Evolutionary conservation across 1,140 invertebrate species (phyloP).

Genomic region (Marisa cornuarietis): DNA sequence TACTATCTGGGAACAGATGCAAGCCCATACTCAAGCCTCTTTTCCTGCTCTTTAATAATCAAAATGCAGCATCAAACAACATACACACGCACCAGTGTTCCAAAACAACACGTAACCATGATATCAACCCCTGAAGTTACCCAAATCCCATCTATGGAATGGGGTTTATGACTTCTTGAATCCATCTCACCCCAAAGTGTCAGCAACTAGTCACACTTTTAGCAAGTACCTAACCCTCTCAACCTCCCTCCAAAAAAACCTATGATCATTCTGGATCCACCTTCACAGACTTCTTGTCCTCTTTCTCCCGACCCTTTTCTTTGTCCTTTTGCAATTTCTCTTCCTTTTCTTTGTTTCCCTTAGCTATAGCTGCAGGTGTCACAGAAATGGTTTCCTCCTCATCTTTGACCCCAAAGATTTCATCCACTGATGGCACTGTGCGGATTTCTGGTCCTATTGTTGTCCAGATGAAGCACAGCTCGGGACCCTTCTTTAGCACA

Average conservation of each 20-base stretch:
- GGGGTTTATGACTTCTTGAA: too few species aligned
- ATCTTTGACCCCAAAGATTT: constrained; percentile 56
- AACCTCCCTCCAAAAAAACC: too few species aligned
- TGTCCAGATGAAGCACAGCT: constrained; percentile 66
- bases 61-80: not conserved
- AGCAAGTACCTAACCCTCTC: too few species aligned
- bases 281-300: constrained; percentile 19
- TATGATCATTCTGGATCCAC: constrained; percentile 12
- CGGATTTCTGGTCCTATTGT: constrained; percentile 60
- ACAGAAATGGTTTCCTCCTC: constrained; percentile 10
- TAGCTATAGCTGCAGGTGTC: constrained; percentile 12
- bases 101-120: too few species aligned
- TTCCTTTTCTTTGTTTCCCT: constrained; percentile 27
- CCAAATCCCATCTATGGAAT: too few species aligned
- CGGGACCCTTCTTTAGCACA: constrained; percentile 53
- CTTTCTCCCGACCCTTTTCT: constrained; percentile 18
- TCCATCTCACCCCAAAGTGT: too few species aligned
- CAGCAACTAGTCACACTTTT: not conserved
- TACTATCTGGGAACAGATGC: too few species aligned
- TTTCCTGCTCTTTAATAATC: too few species aligned
- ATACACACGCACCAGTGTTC: not conserved
- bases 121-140: too few species aligned
- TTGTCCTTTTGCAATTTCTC: constrained; percentile 29
- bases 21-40: too few species aligned
- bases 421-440: constrained; percentile 57